Conservation (phyloP, 1,140 invertebrate species). For the Holcopasites calliopsidis region DNA sequence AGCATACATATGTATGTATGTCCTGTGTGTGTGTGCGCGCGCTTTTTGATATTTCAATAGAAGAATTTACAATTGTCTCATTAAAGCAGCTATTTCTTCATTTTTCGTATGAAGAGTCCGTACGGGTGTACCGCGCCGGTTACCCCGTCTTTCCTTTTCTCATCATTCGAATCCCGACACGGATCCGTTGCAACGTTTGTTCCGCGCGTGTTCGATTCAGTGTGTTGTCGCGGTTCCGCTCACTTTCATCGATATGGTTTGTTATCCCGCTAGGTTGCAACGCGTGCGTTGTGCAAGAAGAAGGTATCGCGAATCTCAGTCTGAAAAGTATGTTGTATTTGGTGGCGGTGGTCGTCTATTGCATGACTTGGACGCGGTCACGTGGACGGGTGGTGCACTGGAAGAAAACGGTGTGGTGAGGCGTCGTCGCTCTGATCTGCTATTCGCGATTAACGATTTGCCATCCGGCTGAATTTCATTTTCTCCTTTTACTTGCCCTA, state of each 20-base stretch:
- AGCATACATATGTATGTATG: too few relatives aligned
- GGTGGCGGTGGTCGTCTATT: neutral
- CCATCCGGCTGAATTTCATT: neutral
- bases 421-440: neutral
- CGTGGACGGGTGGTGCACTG: neutral
- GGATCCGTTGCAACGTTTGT: constrained; percentile 1
- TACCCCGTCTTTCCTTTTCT: too few relatives aligned
- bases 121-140: too few relatives aligned
- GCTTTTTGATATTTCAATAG: too few relatives aligned
- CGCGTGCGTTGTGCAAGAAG: constrained; percentile 53
- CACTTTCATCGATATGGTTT: constrained; percentile 66
- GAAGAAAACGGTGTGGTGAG: neutral
- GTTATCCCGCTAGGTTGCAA: constrained; percentile 47
- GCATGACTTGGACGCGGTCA: constrained; percentile 11
- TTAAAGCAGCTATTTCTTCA: too few relatives aligned
- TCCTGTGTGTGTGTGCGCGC: too few relatives aligned
- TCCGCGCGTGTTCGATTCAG: too few relatives aligned
- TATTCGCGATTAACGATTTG: neutral
- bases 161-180: too few relatives aligned
- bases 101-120: too few relatives aligned
- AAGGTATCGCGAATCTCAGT: constrained; percentile 50
- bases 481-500: neutral
- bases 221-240: constrained; percentile 52
- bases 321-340: constrained; percentile 11
- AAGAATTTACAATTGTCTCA: too few relatives aligned